Conservation (phyloP, 1,140 invertebrate genomes). For the Pteromalus puparum region DNA sequence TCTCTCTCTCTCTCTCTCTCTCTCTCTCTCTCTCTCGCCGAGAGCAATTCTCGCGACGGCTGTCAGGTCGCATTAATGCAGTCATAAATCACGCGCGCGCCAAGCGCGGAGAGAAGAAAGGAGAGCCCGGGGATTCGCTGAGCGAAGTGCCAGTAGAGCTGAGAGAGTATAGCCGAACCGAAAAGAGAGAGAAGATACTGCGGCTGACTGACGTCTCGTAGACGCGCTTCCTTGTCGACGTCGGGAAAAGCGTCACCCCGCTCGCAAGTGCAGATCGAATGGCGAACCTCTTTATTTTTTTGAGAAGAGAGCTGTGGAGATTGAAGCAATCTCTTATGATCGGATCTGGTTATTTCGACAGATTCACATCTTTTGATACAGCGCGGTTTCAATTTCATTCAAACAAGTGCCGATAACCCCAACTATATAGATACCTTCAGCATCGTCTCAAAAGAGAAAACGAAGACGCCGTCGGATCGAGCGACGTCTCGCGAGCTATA, state of each 20-base stretch:
- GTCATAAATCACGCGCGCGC: constrained; percentile 67
- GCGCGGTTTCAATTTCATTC: too few relatives aligned
- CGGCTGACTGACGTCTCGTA: constrained; percentile 60
- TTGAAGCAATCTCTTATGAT: too few relatives aligned
- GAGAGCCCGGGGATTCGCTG: constrained; percentile 16
- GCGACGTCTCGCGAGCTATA: background rate
- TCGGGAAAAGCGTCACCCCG: constrained; percentile 35
- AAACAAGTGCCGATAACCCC: background rate
- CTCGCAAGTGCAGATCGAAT: constrained; percentile 33
- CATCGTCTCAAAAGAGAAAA: too few relatives aligned
- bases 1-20: too few relatives aligned
- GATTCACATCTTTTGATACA: too few relatives aligned
- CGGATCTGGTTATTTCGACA: too few relatives aligned
- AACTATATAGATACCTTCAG: background rate
- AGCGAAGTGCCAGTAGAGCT: background rate
- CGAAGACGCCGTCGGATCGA: too few relatives aligned
- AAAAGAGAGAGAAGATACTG: constrained; percentile 53
- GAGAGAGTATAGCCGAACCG: background rate
- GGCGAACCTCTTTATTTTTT: constrained; percentile 48
- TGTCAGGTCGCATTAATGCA: constrained; percentile 62
- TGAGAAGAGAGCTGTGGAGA: too few relatives aligned
- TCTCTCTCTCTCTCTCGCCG: background rate
- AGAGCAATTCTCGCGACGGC: constrained; percentile 52
- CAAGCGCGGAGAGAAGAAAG: constrained; percentile 22
- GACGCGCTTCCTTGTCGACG: constrained; percentile 60